Conservation (phyloP, 2,113 vertebrate species). For the Onychostoma macrolepis region DNA sequence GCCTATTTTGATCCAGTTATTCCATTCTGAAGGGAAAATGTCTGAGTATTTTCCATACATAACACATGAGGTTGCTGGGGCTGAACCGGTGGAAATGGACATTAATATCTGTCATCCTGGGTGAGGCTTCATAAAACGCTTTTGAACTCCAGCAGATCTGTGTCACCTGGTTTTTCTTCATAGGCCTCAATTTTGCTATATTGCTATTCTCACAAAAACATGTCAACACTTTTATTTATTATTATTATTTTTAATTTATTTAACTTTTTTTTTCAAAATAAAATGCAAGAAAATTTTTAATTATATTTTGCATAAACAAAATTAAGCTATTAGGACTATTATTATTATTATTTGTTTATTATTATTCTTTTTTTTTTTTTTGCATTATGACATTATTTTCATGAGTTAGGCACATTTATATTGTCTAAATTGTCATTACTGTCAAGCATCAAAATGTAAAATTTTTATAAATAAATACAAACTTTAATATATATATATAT, state of each 20-base stretch:
- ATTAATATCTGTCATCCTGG: neutral
- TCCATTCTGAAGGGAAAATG: constrained; percentile 1
- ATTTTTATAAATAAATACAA: too few relatives aligned
- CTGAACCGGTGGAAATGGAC: constrained; percentile 12
- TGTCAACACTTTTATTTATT: too few relatives aligned
- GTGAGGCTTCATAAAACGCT: constrained; percentile 10
- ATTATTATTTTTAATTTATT: too few relatives aligned
- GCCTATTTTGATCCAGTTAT: neutral
- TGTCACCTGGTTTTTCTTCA: neutral
- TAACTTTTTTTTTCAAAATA: too few relatives aligned
- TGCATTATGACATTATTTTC: neutral
- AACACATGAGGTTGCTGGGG: neutral
- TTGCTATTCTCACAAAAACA: neutral
- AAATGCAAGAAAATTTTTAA: neutral
- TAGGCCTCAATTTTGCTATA: neutral
- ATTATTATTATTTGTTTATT: neutral
- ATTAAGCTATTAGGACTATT: neutral
- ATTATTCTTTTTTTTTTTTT: too few relatives aligned
- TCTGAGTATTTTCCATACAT: neutral
- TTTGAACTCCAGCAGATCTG: neutral
- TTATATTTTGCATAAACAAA: neutral
- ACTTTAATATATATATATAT: too few relatives aligned
- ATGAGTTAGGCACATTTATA: neutral
- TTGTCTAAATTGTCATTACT: neutral
- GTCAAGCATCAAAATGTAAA: too few relatives aligned